Evolutionary conservation across 2,888 invertebrate species (phyloP).

Genomic region (Eudasyphora cyanicolor): DNA sequence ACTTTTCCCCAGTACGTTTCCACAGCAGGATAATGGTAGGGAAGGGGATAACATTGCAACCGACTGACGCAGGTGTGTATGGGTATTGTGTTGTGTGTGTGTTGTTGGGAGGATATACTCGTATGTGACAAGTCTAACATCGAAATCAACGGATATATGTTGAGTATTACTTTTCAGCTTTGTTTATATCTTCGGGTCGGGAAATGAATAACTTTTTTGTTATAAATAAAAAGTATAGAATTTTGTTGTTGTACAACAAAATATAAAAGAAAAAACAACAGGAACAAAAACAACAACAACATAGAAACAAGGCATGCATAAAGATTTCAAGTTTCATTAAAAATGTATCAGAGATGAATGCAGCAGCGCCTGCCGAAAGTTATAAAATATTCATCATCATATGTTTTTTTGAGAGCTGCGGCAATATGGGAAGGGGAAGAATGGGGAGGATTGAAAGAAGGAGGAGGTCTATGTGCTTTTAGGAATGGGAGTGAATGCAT

Average conservation of each 20-base stretch:
- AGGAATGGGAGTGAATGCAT: background rate
- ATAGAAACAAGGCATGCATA: constrained; percentile 33
- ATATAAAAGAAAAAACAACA: constrained; percentile 31
- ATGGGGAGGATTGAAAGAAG: background rate
- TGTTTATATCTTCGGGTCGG: constrained; percentile 48
- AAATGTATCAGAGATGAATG: constrained; percentile 65
- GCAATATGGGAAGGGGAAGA: background rate
- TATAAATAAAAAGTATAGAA: constrained; percentile 61
- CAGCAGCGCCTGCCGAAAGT: constrained; percentile 63
- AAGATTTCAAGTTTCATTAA: constrained; percentile 66
- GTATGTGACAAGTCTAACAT: no score
- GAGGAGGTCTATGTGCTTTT: background rate
- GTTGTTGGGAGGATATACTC: background rate
- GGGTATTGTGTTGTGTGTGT: constrained; percentile 33
- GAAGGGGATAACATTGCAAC: background rate
- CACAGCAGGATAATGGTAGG: background rate
- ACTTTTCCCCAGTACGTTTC: constrained; percentile 3
- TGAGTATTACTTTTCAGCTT: constrained; percentile 51
- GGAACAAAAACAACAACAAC: background rate
- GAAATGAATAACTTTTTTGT: constrained; percentile 65
- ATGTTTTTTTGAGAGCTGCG: no score
- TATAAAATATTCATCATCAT: constrained; percentile 65
- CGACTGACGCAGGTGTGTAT: constrained; percentile 57
- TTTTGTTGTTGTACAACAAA: constrained; percentile 53
- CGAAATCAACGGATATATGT: constrained; percentile 56